Base-by-base conservation (phyloP, 2,888 invertebrate genomes). In the Ophion slaviceki region DNA sequence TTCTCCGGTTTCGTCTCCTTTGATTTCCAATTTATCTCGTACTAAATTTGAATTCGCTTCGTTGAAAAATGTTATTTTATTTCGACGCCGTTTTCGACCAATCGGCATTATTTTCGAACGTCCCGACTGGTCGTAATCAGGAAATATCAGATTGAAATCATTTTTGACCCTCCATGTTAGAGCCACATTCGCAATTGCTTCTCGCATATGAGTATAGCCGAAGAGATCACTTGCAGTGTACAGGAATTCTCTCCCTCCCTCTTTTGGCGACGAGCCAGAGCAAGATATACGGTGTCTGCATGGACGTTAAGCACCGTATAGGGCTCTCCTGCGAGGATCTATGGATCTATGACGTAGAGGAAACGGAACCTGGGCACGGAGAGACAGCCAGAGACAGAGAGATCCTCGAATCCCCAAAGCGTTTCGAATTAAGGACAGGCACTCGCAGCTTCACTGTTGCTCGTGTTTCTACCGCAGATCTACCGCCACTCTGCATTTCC, bases 241-340 rank as follows among this genome's bases (percentile, higher is more conserved):
- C 59, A 24, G 20, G 40, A 36, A 67, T 67, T 20, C 75, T 40
- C 53, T 28, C 47, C 20, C 53, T 32, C 20, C 20, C 24, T 20
- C 20, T 45, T n/a, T 82, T 88, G 88, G 88, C 88, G 24, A 2
- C 20, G 70, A 70, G 86, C 88, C 88, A 88, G 78, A 67, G 20
- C 77, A 70, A 82, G 86, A 88, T 87, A 85, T 88, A 88, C 86
- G 88, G 87, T 72, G 84, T 88, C 88, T 88, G 88, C 88, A 88
- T 84, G 82, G 88, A 88, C 88, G 85, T 88, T 87, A 86, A 88
- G 88, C 70, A 87, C 87, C 84, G 68, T 62, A 24, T 74, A 70
- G n/a, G 10, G n/a, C n/a, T n/a, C 68, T 68, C 80, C 67, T 67
- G 28, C 67, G 64, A 82, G 59, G 77, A 82, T 80, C 84, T 80